These are phyloP conservation scores for Pterocles orientalis DNA, from an alignment of 2,113 vertebrate genomes.

Conservation along the genomic window DNA sequence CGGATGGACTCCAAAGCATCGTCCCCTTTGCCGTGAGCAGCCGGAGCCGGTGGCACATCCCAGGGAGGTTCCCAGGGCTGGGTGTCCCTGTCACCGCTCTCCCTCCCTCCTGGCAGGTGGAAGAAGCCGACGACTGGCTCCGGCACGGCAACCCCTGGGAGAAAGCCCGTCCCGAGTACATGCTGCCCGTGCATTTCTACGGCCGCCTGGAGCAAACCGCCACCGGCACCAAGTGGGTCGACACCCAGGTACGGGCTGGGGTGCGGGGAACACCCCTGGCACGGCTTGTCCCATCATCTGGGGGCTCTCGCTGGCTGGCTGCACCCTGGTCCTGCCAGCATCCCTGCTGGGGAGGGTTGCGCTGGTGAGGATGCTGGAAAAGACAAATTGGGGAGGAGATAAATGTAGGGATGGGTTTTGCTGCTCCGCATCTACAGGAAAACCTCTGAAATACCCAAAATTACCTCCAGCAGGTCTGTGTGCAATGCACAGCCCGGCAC, in stretches of 20 bases:
- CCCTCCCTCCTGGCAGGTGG: conserved; percentile 76
- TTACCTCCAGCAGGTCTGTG: background rate
- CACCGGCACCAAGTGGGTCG: conserved; percentile 83
- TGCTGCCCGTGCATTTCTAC: conserved; percentile 95
- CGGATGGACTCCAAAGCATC: too few relatives aligned
- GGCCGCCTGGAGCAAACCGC: conserved; percentile 83
- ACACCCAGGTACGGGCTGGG: conserved; percentile 84
- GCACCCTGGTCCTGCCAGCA: background rate
- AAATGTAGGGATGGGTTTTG: background rate
- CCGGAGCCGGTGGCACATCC: background rate
- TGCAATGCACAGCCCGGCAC: fast-evolving
- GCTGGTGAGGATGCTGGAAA: background rate
- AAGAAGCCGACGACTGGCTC: conserved; percentile 97
- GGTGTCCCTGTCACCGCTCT: background rate
- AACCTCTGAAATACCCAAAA: background rate
- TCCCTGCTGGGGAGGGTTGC: fast-evolving
- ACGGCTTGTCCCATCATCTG: fast-evolving
- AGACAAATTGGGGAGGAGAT: background rate
- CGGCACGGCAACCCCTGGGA: conserved; percentile 96
- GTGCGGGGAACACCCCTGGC: fast-evolving
- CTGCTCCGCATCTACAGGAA: background rate
- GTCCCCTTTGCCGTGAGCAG: background rate
- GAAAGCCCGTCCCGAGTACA: conserved; percentile 94
- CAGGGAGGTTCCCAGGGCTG: fast-evolving
- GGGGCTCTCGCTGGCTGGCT: background rate